phyloP scores from a whole-genome alignment of 2,113 vertebrate species.

The Aldabrachelys gigantea region DNA sequence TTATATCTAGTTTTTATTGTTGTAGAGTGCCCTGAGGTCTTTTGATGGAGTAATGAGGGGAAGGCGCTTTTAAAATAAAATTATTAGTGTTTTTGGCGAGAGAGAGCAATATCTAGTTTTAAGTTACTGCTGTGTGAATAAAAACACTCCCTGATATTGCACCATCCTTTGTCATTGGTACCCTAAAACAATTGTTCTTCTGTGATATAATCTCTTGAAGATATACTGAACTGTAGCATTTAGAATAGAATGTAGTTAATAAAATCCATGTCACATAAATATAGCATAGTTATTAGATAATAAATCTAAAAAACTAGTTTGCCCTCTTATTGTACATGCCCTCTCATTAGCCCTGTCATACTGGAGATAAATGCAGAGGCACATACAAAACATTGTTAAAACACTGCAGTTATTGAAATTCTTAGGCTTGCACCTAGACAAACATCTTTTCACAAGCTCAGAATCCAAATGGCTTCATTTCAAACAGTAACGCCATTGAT shows the following conservation, averaged over 20 bases:
- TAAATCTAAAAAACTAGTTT: not conserved
- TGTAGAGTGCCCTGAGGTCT: not conserved
- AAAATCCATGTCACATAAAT: conserved; percentile 7
- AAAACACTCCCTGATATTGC: not conserved
- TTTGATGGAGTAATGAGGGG: not conserved
- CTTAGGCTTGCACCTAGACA: conserved; percentile 38
- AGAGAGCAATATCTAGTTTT: not conserved
- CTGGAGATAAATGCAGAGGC: not conserved
- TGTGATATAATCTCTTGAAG: not conserved
- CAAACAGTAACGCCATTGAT: conserved; percentile 78
- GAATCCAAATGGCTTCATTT: conserved; percentile 15
- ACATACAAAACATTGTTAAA: not conserved
- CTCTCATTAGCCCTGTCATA: not conserved
- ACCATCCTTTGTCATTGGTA: not conserved
- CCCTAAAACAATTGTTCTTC: not conserved
- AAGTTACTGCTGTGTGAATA: not conserved
- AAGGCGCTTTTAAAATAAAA: not conserved
- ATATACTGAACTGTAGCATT: not conserved
- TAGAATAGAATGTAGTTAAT: not conserved
- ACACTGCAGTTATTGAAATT: not conserved
- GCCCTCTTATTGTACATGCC: not conserved
- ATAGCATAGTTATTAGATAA: not conserved
- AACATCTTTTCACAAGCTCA: conserved; percentile 21
- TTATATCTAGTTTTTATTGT: not conserved
- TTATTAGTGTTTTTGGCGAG: not conserved